phyloP scores from a whole-genome alignment of 2,113 vertebrate species.

The Poeciliopsis turrubarensis region DNA sequence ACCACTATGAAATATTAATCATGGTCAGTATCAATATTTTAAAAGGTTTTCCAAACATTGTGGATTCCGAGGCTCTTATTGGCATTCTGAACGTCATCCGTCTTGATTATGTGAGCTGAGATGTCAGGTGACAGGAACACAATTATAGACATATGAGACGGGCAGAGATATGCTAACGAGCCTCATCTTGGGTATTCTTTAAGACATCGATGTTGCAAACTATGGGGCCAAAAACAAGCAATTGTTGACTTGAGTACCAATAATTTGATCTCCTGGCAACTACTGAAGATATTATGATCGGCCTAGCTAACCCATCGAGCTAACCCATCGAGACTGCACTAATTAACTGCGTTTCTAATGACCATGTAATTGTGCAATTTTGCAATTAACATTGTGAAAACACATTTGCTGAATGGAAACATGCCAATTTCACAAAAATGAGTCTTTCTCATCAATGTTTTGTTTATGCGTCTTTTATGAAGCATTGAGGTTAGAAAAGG shows the following conservation, averaged over 20 bases:
- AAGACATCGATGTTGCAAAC: not conserved
- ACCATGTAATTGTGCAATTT: too few relatives aligned
- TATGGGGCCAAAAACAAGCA: not conserved
- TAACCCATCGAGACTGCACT: too few relatives aligned
- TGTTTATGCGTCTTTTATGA: too few relatives aligned
- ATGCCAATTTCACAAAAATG: too few relatives aligned
- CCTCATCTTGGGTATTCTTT: not conserved
- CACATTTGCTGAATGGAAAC: too few relatives aligned
- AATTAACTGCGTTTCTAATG: too few relatives aligned
- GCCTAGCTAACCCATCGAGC: too few relatives aligned
- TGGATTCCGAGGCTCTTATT: conserved; percentile 19
- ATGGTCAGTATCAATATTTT: conserved; percentile 59
- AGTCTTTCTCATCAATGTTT: too few relatives aligned
- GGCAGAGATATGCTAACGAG: too few relatives aligned
- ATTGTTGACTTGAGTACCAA: not conserved
- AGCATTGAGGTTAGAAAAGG: too few relatives aligned
- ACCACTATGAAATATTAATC: conserved; percentile 61
- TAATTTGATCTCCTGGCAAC: not conserved
- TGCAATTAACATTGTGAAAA: too few relatives aligned
- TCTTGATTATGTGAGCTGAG: conserved; percentile 34
- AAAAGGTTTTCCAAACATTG: conserved; percentile 47
- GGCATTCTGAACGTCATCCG: conserved; percentile 19
- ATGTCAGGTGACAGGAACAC: not conserved
- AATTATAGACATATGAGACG: not conserved
- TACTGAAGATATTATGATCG: too few relatives aligned